Evolutionary conservation across 1,140 invertebrate species (phyloP), one percentile per base, ranked within the genome.

Genomic region (Stenopsyche tienmushanensis): DNA sequence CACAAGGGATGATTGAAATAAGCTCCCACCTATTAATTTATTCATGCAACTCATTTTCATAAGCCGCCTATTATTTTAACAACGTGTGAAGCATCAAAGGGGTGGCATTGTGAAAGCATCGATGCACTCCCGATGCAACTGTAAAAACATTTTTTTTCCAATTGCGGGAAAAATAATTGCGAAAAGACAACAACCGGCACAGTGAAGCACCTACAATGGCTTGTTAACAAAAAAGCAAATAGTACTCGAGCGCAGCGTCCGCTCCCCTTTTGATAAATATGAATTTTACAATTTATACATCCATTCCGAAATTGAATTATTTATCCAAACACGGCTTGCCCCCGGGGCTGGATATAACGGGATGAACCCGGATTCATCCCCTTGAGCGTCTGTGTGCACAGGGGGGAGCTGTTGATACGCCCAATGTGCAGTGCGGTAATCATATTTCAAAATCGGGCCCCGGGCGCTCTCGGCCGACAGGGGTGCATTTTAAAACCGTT

Each of bases 221-320:
- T 64, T 59, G 66, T 67, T 67, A 60, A 42, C 39, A 44, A 67
- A 62, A 68, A 64, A 66, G 45, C 39, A 64, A 64, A 64, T 26
- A 55, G 50, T 52, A 64, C 29, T 41, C 15, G 41, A 8, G 24
- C 57, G 50, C 15, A 62, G 42, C 53, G 26, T 42, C 20, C 23
- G 10, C 24, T 25, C 17, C 39, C 24, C 41, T 9, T 47, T 39
- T 54, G 64, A 63, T 60, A 66, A 67, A 69, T 71, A 65, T 64
- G 64, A 65, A 71, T 72, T 71, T 72, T 72, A 71, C 69, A 71
- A 73, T 73, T 73, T 72, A 71, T 71, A 72, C 68, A 62, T 54
- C 67, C 69, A 65, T 69, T 69, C 50, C 54, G 39, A 64, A 71
- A 72, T 72, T 71, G 68, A 71, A 72, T 72, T 69, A 70, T 72